Evolutionary conservation across 2,888 invertebrate species (phyloP), one percentile per base, ranked within the genome.

Genomic region (Diogma glabrata): DNA sequence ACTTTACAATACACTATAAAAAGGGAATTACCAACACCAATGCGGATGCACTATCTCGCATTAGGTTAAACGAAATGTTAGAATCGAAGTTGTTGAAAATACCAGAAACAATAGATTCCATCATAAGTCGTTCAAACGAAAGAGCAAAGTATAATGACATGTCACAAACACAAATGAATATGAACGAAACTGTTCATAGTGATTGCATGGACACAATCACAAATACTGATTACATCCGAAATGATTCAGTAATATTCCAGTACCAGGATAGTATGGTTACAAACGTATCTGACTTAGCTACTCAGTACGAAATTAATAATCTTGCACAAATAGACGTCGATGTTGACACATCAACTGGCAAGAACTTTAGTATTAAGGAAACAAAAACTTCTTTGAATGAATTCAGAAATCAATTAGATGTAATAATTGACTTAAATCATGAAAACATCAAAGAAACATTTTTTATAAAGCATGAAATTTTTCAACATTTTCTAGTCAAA

Each of bases 101-200:
- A n/a, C n/a, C n/a, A n/a, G n/a, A n/a, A n/a, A n/a, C n/a, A n/a
- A 33, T 33, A 33, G 33, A 33, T 33, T 33, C 33, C 9, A 33
- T 33, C 33, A 10, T 33, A 33, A 33, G 12, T 4, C 33, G 33
- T 4, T 33, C 33, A 33, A 33, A 33, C 4, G 33, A 33, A 33
- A 33, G 14, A 33, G 4, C 9, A 6, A 9, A 10, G 14, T 6
- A 9, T 33, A 33, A 33, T 33, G 33, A 33, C 33, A n/a, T n/a
- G n/a, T n/a, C n/a, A n/a, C n/a, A n/a, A n/a, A n/a, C n/a, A n/a
- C n/a, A 36, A 36, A 36, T 36, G 14, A 36, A 36, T 36, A 36
- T 36, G 36, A 36, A 14, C 36, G 10, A 36, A 36, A 36, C 36
- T 9, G 36, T 36, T 36, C 36, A 36, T 36, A 36, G 36, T 36